A percentile compares a stretch with the other conserved stretches of the same genome.
Evolutionary conservation across 2,888 invertebrate genomes (phyloP).

Genomic region (Villa cingulata): DNA sequence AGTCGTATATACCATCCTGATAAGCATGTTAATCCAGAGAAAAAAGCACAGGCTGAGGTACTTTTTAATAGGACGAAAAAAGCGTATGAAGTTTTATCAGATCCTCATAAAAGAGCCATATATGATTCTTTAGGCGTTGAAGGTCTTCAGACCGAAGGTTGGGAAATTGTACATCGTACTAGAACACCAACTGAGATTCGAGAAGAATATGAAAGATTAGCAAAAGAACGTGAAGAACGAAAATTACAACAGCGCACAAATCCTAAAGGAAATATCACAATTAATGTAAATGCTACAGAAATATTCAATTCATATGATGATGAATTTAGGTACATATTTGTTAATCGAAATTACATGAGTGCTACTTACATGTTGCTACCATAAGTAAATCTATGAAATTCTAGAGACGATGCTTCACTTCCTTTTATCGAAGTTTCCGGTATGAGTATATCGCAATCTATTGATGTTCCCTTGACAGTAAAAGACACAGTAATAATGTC

Average conservation of each 20-base stretch:
- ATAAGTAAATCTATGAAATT: constrained; percentile 9
- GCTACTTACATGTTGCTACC: background rate
- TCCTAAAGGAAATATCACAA: constrained; percentile 74
- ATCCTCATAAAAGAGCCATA: constrained; percentile 87
- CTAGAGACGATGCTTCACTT: constrained; percentile 37
- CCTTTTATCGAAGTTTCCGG: constrained; percentile 82
- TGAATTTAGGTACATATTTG: constrained; percentile 42
- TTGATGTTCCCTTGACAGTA: constrained; percentile 80
- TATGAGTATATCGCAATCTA: constrained; percentile 83
- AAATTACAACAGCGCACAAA: constrained; percentile 81
- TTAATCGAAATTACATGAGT: constrained; percentile 5
- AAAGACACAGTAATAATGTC: constrained; percentile 74
- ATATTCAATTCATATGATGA: constrained; percentile 75
- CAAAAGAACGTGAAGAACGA: constrained; percentile 73
- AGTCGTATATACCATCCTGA: constrained; percentile 95
- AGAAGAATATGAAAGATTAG: constrained; percentile 86
- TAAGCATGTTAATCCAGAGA: constrained; percentile 72
- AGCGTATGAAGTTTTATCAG: constrained; percentile 89
- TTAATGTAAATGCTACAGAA: constrained; percentile 86
- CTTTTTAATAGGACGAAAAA: constrained; percentile 86
- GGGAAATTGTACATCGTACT: constrained; percentile 85
- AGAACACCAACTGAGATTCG: constrained; percentile 91
- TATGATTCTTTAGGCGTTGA: constrained; percentile 81
- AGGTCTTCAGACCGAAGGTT: constrained; percentile 87
- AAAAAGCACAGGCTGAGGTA: constrained; percentile 78